phyloP scores from a whole-genome alignment of 2,113 vertebrate genomes.

The Nicator chloris region DNA sequence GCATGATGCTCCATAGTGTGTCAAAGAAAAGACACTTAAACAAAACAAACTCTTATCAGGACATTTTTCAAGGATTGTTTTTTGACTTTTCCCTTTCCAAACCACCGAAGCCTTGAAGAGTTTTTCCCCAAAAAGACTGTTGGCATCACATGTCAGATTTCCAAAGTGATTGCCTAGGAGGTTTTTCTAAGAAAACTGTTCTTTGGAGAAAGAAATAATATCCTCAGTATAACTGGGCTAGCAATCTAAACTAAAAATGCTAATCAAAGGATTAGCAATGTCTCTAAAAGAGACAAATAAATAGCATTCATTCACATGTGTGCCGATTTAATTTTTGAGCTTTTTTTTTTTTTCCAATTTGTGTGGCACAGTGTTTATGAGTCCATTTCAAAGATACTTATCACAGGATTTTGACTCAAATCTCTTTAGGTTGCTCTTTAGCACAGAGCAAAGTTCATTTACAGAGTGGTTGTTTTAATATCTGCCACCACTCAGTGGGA shows the following conservation, averaged over 20 bases:
- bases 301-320: not conserved
- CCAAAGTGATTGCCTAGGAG: not conserved
- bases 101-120: not conserved
- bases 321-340: not conserved
- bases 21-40: not conserved
- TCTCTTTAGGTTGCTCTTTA: constrained; percentile 29
- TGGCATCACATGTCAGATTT: not conserved
- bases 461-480: constrained; percentile 32
- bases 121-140: not conserved
- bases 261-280: not conserved
- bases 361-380: not conserved
- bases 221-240: not conserved
- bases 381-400: not conserved
- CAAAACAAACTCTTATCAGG: not conserved
- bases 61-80: not conserved
- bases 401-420: constrained; percentile 46
- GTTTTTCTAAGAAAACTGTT: not conserved
- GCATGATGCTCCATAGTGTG: not conserved
- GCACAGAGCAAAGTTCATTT: constrained; percentile 28
- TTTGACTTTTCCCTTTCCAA: not conserved
- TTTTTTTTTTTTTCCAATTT: not conserved
- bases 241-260: not conserved
- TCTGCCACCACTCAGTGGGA: constrained; percentile 21
- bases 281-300: not conserved
- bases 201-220: not conserved